Evolutionary conservation across 2,888 invertebrate species (phyloP), one percentile per base, ranked within the genome.

Genomic region (Xestia c-nigrum): DNA sequence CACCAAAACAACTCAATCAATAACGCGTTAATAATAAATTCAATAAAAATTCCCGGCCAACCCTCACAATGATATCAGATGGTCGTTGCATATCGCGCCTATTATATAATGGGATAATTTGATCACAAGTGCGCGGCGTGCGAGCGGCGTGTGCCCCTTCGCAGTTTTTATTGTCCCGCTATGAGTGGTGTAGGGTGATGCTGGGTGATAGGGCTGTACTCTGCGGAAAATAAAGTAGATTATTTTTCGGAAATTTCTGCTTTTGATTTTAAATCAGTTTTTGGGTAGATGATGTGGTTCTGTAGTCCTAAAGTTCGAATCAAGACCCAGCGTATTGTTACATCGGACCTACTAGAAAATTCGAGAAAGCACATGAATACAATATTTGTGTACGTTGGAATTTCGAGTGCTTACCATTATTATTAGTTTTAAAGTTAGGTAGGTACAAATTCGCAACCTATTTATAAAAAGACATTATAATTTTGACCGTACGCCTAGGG

Each of bases 61-160:
- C 91, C 87, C 89, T 89, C 88, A 87, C 92, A 92, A 91, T 90
- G 88, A 91, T 92, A 93, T 94, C 94, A 93, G 93, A 93, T 93
- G 94, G 87, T 89, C 88, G 86, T 84, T 88, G 90, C 88, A 90
- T 92, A 91, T 91, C 91, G 89, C 89, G 87, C 90, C 89, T 93
- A 93, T 94, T 94, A 94, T 94, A 93, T 94, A 94, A 93, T 90
- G 89, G 86, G 90, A 93, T 95, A 95, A 95, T 93, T 95, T 92
- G 92, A 95, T 95, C 92, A 93, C 86, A 90, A 65, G 78, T 72
- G 94, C 92, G 92, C 85, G 90, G 59, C 80, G 40, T 90, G 73
- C 67, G 94, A 92, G 92, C 85, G 90, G 70, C 75, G 71, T 85
- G 84, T 80, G 85, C 82, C 92, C 93, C 93, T 93, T 90, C 89